Base-by-base conservation (phyloP, 2,113 vertebrate genomes). In the Gavia stellata region DNA sequence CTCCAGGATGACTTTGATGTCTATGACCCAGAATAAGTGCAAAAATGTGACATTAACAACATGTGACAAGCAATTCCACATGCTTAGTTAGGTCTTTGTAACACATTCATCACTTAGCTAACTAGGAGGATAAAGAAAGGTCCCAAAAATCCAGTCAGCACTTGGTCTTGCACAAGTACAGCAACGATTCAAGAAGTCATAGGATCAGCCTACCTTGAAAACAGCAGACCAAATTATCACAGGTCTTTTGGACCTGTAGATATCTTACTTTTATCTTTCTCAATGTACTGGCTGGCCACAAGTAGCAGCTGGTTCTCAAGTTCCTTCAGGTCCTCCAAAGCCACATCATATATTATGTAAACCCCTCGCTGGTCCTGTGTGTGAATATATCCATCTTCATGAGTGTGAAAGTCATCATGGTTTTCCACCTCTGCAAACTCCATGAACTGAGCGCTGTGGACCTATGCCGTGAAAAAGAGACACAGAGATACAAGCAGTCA, bases 341-440 rank as follows among this genome's bases (percentile, higher is more conserved):
- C 98, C 9, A 56, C 67, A 12, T 98, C 89, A 28, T 98, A 98
- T 47, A 98, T 89, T 28, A 98, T n/a, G 21, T 93, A 98, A 25
- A 97, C 68, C 9, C 98, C 98, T 52, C 33, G 50, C 52, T 97
- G 97, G 94, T 98, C 98, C 96, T 98, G 97, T 11, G 96, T 98
- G 90, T 98, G 98, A 88, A 98, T 59, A 24, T 66, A 97, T 25
- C 55, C 85, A 24, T 92, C 95, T 47, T 92, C 97, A 14, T 18
- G 40, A n/a, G 90, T 98, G 70, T 98, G 98, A 93, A 96, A 98
- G 67, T 98, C 97, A 3, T 98, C 97, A 45, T 98, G 97, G 83
- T 98, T 98, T 90, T 99, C 98, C 67, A 98, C 93, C 65, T 98
- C 98, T 1, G 97, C 96, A 92, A 97, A 98, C 74, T 98, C 98